A percentile compares a stretch with the other conserved stretches of the same genome.
These are phyloP conservation scores for Neosilurus mollespiculum DNA, from an alignment of 2,797 vertebrate genomes.

Conservation along the genomic window DNA sequence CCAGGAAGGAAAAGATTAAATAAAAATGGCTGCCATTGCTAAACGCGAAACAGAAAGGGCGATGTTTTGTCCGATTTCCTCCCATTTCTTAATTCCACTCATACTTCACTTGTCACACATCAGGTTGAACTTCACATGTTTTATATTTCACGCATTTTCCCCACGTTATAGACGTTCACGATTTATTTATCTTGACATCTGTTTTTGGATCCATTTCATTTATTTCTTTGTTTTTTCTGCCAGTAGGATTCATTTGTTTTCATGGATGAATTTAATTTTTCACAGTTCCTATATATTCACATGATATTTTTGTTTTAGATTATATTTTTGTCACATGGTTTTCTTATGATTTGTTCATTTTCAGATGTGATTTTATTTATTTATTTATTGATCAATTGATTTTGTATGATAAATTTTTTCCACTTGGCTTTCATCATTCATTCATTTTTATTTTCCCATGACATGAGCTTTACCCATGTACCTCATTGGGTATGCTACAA, in stretches of 20 bases:
- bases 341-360: neutral
- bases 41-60: neutral
- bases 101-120: neutral
- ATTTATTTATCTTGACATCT: slow-evolving; percentile 21
- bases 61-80: neutral
- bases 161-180: neutral
- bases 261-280: neutral
- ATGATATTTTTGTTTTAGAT: neutral
- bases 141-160: slow-evolving; percentile 18
- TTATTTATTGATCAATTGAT: neutral
- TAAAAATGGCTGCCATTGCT: neutral
- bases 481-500: too few relatives aligned
- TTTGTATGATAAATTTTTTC: neutral
- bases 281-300: neutral
- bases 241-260: neutral
- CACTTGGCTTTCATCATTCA: too few relatives aligned
- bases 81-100: neutral
- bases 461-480: too few relatives aligned
- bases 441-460: too few relatives aligned
- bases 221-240: neutral
- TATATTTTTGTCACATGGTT: too few relatives aligned
- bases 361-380: neutral
- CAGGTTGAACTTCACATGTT: slow-evolving; percentile 14
- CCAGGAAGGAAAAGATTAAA: neutral
- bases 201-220: neutral